Evolutionary conservation across 2,888 invertebrate genomes (phyloP).

Genomic region (Ophonus ardosiacus): DNA sequence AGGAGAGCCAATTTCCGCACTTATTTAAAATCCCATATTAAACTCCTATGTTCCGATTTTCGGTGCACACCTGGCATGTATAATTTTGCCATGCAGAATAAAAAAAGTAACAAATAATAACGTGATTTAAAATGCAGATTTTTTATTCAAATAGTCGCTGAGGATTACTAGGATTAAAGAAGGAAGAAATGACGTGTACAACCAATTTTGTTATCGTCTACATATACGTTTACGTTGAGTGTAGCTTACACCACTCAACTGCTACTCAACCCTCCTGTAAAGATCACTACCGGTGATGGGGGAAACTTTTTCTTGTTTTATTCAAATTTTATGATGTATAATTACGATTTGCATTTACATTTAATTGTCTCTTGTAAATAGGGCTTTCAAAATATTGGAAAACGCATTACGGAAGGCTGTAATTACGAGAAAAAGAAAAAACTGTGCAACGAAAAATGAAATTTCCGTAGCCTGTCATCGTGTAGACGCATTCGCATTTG

Average conservation of each 20-base stretch:
- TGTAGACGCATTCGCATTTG: neutral
- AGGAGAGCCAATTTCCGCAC: too few relatives aligned
- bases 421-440: slow-evolving; percentile 27
- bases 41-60: too few relatives aligned
- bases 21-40: too few relatives aligned
- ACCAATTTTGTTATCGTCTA: slow-evolving; percentile 43
- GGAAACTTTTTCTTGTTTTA: slow-evolving; percentile 54
- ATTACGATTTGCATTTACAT: slow-evolving; percentile 56
- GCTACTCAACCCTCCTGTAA: neutral
- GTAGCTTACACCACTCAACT: neutral
- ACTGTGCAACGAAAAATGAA: neutral
- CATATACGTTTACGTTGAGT: neutral
- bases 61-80: too few relatives aligned
- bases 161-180: neutral
- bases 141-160: slow-evolving; percentile 12
- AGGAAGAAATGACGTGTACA: neutral
- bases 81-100: too few relatives aligned
- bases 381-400: slow-evolving; percentile 40
- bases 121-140: slow-evolving; percentile 3
- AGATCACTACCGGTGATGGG: slow-evolving; percentile 42
- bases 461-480: neutral
- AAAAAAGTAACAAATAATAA: neutral
- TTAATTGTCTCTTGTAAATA: slow-evolving; percentile 50
- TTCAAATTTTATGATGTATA: slow-evolving; percentile 62
- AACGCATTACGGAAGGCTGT: slow-evolving; percentile 22